These are phyloP conservation scores for Epistrophe grossulariae DNA, from an alignment of 2,888 invertebrate species.

Conservation along the genomic window DNA sequence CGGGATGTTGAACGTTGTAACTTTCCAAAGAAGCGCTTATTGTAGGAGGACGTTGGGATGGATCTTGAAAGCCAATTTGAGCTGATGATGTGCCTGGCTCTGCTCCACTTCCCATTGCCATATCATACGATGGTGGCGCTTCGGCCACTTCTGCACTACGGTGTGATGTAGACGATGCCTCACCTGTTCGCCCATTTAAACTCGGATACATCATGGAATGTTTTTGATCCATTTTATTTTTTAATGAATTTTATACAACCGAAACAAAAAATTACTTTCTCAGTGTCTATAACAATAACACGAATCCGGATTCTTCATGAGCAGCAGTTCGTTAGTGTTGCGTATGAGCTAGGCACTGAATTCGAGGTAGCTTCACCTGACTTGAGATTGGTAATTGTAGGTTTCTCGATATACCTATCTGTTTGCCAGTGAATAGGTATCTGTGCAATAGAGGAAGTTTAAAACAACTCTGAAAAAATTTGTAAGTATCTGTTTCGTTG, in stretches of 20 bases:
- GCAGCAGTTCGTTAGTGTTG: constrained; percentile 33
- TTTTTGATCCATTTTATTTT: constrained; percentile 80
- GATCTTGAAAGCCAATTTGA: constrained; percentile 24
- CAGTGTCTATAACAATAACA: neutral
- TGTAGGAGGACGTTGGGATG: constrained; percentile 23
- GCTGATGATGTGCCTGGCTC: constrained; percentile 18
- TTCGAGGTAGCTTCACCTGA: constrained; percentile 26
- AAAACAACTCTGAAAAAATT: constrained; percentile 35
- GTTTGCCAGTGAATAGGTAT: constrained; percentile 12
- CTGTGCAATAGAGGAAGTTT: constrained; percentile 57
- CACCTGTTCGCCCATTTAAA: constrained; percentile 69
- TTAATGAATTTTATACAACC: constrained; percentile 6
- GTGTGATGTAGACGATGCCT: constrained; percentile 74
- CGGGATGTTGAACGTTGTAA: constrained; percentile 59
- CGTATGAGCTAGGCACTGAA: constrained; percentile 44
- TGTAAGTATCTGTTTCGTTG: constrained; percentile 29
- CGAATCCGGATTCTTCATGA: constrained; percentile 10
- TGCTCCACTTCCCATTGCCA: constrained; percentile 77
- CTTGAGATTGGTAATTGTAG: constrained; percentile 22
- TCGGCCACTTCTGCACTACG: constrained; percentile 78
- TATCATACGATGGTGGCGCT: constrained; percentile 82
- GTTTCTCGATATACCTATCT: constrained; percentile 26
- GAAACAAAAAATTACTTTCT: neutral
- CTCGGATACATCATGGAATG: constrained; percentile 82
- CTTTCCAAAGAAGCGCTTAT: constrained; percentile 22